A percentile compares a stretch with the other conserved stretches of the same genome.
Evolutionary conservation across 2,888 invertebrate genomes (phyloP).

Genomic region (Meloe dianella): DNA sequence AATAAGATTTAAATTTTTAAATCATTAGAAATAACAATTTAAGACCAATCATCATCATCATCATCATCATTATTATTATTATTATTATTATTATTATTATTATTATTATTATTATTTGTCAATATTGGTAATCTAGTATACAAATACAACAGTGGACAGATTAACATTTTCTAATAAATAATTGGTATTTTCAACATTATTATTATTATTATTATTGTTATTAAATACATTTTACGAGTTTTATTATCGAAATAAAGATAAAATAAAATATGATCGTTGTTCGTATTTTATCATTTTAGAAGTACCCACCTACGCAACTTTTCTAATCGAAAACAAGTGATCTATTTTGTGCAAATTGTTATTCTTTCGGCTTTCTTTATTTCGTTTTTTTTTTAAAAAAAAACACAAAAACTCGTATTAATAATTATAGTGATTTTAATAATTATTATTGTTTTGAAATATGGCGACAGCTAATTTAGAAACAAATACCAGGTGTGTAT

Average conservation of each 20-base stretch:
- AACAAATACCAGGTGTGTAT: conserved; percentile 6
- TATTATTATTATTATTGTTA: background rate
- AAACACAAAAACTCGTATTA: background rate
- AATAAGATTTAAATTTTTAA: background rate
- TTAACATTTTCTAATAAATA: background rate
- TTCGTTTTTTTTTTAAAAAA: background rate
- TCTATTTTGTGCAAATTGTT: background rate
- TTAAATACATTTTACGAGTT: conserved; percentile 5
- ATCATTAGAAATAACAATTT: background rate
- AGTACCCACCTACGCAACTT: conserved; percentile 6
- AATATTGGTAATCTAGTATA: background rate
- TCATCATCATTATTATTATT: background rate
- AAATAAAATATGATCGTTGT: background rate
- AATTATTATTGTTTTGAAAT: background rate
- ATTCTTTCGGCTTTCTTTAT: background rate
- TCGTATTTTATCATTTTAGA: conserved; percentile 7
- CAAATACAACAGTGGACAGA: background rate
- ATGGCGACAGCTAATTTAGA: conserved; percentile 4
- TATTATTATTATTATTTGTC: background rate
- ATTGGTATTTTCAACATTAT: background rate
- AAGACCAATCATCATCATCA: background rate
- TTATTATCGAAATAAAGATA: conserved; percentile 10
- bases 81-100: background rate
- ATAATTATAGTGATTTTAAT: background rate
- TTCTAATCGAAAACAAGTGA: background rate